phyloP scores from a whole-genome alignment of 2,113 vertebrate species.

The Cheilinus undulatus region DNA sequence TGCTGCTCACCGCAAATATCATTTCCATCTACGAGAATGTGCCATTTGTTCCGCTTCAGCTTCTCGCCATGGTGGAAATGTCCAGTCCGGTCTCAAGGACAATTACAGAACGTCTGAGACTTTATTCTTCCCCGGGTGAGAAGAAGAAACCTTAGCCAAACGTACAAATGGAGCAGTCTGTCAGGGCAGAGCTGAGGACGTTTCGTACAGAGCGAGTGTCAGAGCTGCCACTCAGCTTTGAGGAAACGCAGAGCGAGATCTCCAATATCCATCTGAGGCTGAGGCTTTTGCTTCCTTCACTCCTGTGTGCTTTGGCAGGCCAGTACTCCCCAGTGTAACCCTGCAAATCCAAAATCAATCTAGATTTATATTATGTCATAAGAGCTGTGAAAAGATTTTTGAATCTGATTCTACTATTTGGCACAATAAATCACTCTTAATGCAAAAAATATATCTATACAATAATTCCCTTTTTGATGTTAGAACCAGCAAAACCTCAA shows the following conservation, averaged over 20 bases:
- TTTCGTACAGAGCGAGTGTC: slow-evolving; percentile 37
- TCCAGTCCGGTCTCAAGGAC: slow-evolving; percentile 76
- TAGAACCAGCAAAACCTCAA: too few relatives aligned
- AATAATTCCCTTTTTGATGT: slow-evolving; percentile 36
- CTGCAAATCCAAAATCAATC: slow-evolving; percentile 44
- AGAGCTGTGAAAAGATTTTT: slow-evolving; percentile 49
- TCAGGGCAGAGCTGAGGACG: slow-evolving; percentile 39
- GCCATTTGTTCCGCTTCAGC: slow-evolving; percentile 79
- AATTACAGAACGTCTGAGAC: slow-evolving; percentile 82
- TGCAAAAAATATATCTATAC: slow-evolving; percentile 9
- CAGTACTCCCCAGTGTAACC: slow-evolving; percentile 38
- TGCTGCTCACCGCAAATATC: slow-evolving; percentile 70
- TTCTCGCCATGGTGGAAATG: slow-evolving; percentile 78
- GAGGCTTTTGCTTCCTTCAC: slow-evolving; percentile 31
- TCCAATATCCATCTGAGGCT: slow-evolving; percentile 32
- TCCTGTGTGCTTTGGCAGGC: slow-evolving; percentile 47
- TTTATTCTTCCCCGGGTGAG: slow-evolving; percentile 78
- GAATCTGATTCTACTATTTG: slow-evolving; percentile 16
- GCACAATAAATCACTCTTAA: slow-evolving; percentile 11
- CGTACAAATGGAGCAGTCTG: slow-evolving; percentile 48
- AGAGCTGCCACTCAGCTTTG: slow-evolving; percentile 49
- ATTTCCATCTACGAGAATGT: slow-evolving; percentile 79
- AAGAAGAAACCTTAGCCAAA: slow-evolving; percentile 60
- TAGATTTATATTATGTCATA: slow-evolving; percentile 41
- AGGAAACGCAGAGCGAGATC: slow-evolving; percentile 20